Base-by-base conservation (phyloP, 2,888 invertebrate genomes). In the Sminthurides aquaticus region DNA sequence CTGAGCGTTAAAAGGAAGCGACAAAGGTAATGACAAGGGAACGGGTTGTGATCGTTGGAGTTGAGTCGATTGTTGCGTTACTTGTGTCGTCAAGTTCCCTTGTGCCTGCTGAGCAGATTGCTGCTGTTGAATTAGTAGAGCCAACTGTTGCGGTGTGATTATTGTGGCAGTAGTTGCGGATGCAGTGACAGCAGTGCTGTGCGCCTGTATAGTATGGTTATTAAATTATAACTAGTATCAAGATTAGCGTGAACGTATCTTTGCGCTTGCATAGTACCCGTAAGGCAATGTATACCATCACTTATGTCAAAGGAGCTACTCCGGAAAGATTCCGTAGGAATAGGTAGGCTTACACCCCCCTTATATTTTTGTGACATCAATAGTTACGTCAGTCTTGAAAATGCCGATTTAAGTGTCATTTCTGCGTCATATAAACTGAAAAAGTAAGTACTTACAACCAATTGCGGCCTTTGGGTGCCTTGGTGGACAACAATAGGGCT, bases 21-120 rank as follows among this genome's bases (percentile, higher is more conserved):
- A 58, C 15, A 49, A 52, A 11, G 64, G 64, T 25, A 64, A 34
- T 34, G 64, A 55, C 20, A 61, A 29, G 25, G 60, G 49, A 26
- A 49, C 49, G 5, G 49, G n/a, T 60, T 65, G 65, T 27, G 64
- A 54, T 49, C 60, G 54, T n/a, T 18, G 24, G 27, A 64, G 58
- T 83, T 85, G 57, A 85, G 85, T 62, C 83, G 83, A 11, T 61
- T 67, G 62, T 62, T 58, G 49, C 49, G 60, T 20, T 58, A 34
- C 58, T 49, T 49, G 49, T 15, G 20, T 24, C 25, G 49, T 56
- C 55, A 27, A 28, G 26, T 25, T 63, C 24, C 25, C 57, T 58
- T 63, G 63, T 49, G 49, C 20, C 20, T 56, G 58, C 57, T 57
- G 58, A 15, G 49, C 67, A 65, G 69, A 67, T 29, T 68, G 64